Base-by-base conservation (phyloP, 1,140 invertebrate species). In the Propsilocerus akamusi region DNA sequence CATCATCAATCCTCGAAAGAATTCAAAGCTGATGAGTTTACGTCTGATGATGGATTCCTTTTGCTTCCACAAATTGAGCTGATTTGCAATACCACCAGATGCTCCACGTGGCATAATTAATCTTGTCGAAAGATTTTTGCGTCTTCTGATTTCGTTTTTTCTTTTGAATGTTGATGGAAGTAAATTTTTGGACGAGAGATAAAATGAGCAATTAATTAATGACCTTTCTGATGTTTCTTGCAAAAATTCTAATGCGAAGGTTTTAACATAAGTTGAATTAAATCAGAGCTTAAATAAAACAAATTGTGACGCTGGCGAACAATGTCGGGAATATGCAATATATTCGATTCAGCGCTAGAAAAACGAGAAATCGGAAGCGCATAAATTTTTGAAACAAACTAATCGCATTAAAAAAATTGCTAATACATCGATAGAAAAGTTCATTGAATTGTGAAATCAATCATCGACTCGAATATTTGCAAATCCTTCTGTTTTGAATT, bases 391-490 rank as follows among this genome's bases (percentile, higher is more conserved):
- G 5, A 41, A 17, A 41, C 34, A 17, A 4, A 41, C 34, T 20
- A 41, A 41, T 41, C 14, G 34, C 14, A n/a, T 41, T 41, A 20
- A 41, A 41, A n/a, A 41, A 14, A 41, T 41, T 20, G 34, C 10
- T 20, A 20, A 41, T 41, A 20, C 17, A 41, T 14, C n/a, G 34
- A 4, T 20, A 41, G 17, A 41, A 41, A 41, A 20, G 34, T 41
- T 14, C 34, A 41, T 41, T 41, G 34, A 41, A 20, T 41, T 41
- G 34, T 41, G 22, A 41, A 41, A 41, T 41, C 34, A 41, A 41
- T 41, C 34, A 41, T 14, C 22, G 34, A n/a, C 22, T 41, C 34
- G 17, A 17, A 41, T 14, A 11, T 30, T n/a, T n/a, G n/a, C 28
- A 30, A n/a, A 30, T 30, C 10, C 10, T 30, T 30, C n/a, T n/a